Percentiles rank a stretch among this genome's conserved stretches.
These are phyloP conservation scores for Drosophila nebulosa DNA, from an alignment of 1,140 invertebrate species.

Conservation along the genomic window DNA sequence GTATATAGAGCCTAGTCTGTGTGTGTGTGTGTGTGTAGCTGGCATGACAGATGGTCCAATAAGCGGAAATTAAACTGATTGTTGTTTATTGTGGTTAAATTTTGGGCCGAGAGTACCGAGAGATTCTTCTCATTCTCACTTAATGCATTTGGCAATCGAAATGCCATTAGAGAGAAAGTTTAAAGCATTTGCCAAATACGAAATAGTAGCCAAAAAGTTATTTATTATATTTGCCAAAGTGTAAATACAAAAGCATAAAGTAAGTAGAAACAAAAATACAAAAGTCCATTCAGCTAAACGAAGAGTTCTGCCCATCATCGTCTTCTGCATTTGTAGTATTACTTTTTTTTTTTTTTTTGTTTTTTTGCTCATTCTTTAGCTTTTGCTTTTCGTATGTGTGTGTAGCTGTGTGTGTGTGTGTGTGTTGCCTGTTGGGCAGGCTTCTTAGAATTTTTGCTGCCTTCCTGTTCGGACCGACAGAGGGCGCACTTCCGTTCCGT, in stretches of 20 bases:
- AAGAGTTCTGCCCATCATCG: background rate
- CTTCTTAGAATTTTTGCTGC: background rate
- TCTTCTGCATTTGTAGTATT: background rate
- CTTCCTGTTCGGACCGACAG: conserved; percentile 3
- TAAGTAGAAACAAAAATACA: background rate
- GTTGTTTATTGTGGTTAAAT: conserved; percentile 35
- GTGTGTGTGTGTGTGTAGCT: no score
- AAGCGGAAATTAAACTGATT: conserved; percentile 55
- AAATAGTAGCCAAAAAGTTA: conserved; percentile 74
- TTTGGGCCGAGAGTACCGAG: no score
- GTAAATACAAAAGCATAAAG: conserved; percentile 40
- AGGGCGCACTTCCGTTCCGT: conserved; percentile 52
- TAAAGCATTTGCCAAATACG: conserved; percentile 69
- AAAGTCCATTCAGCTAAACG: background rate
- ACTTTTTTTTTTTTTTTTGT: background rate
- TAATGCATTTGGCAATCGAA: conserved; percentile 60
- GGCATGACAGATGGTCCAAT: conserved; percentile 56
- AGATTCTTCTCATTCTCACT: no score
- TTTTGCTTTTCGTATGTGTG: background rate
- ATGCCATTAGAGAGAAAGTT: conserved; percentile 65
- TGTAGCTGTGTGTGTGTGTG: background rate
- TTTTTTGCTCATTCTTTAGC: no score
- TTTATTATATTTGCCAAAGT: conserved; percentile 73
- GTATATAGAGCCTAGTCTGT: conserved; percentile 38
- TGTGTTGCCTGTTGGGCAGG: background rate